These are phyloP conservation scores for Paracentrotus lividus DNA, from an alignment of 53 echinoderm and acorn worm species.

Conservation along the genomic window DNA sequence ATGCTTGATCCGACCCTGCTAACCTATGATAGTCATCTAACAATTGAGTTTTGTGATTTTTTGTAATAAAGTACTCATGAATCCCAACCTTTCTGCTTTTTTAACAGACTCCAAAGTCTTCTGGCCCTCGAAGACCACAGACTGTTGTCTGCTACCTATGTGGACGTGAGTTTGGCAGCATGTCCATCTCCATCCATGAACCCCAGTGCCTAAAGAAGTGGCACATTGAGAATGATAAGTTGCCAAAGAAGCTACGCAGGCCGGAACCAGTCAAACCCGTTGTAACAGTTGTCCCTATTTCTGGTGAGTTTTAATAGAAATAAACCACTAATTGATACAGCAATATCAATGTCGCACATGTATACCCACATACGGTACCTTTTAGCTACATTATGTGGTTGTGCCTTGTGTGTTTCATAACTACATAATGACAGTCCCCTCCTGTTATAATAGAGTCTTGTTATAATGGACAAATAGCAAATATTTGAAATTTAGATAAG, in stretches of 20 bases:
- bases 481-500: too few species aligned
- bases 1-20: too few species aligned
- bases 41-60: too few species aligned
- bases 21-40: too few species aligned
- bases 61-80: background rate
- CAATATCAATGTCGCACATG: too few species aligned
- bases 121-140: constrained; percentile 80
- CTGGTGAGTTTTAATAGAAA: constrained; percentile 69
- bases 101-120: constrained; percentile 62
- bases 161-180: constrained; percentile 94
- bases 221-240: constrained; percentile 89
- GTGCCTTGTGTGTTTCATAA: too few species aligned
- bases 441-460: too few species aligned
- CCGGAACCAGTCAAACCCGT: constrained; percentile 91
- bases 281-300: constrained; percentile 70
- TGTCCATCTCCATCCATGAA: constrained; percentile 96
- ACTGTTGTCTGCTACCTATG: constrained; percentile 97
- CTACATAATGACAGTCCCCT: too few species aligned
- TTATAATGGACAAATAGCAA: too few species aligned
- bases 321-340: too few species aligned
- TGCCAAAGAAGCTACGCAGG: constrained; percentile 83
- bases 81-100: background rate
- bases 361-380: too few species aligned
- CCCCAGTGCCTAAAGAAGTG: constrained; percentile 98
- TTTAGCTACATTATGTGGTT: too few species aligned